phyloP scores from a whole-genome alignment of 2,888 invertebrate genomes.

The Drosophila kambysellisi region DNA sequence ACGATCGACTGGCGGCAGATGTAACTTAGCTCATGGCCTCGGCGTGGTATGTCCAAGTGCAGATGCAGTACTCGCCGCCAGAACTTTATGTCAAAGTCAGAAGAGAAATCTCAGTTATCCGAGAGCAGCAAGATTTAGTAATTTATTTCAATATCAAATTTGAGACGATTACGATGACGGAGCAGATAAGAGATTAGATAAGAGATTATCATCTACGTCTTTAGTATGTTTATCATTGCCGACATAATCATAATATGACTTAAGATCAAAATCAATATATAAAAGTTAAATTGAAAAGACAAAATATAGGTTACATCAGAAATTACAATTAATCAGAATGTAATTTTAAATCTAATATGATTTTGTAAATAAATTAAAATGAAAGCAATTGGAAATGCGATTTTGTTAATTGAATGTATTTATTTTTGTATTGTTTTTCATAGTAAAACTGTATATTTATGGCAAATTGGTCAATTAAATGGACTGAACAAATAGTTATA shows the following conservation, averaged over 20 bases:
- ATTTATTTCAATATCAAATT: neutral
- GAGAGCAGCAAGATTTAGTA: neutral
- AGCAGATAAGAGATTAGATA: neutral
- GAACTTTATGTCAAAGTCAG: no score
- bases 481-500: neutral
- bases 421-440: neutral
- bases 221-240: neutral
- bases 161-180: neutral
- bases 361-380: neutral
- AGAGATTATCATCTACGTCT: neutral
- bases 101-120: neutral
- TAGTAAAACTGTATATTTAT: neutral
- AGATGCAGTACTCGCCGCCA: neutral
- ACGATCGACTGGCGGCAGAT: conserved; percentile 55
- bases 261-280: neutral
- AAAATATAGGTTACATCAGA: neutral
- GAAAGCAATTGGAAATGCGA: neutral
- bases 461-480: neutral
- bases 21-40: conserved; percentile 51
- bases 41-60: neutral
- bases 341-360: no score
- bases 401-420: neutral
- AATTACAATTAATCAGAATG: neutral
- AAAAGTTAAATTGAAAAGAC: neutral
- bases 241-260: neutral